Percentiles rank a stretch among this genome's conserved stretches.
Evolutionary conservation across 2,113 vertebrate genomes (phyloP).

Genomic region (Castor canadensis): DNA sequence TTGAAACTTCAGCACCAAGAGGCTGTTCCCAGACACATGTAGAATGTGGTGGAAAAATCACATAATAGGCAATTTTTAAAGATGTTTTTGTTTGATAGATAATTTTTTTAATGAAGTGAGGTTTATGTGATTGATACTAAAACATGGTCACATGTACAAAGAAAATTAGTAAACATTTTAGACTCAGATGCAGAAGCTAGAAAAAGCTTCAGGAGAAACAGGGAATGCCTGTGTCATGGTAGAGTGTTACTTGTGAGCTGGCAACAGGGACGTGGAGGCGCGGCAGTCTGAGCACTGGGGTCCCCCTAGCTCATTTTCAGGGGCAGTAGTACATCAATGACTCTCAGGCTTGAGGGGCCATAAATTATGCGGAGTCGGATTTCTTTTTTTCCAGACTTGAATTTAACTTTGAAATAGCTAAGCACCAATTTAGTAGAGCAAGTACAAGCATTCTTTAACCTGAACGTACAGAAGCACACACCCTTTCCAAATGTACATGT

Average conservation of each 20-base stretch:
- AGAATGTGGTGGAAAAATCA: not conserved
- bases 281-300: not conserved
- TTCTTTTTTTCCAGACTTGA: not conserved
- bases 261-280: not conserved
- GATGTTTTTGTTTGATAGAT: not conserved
- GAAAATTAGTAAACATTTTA: not conserved
- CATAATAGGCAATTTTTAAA: too few species aligned
- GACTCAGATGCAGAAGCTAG: not conserved
- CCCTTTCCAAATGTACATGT: not conserved
- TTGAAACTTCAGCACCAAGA: not conserved
- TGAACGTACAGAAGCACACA: accelerated
- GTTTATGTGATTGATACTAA: not conserved
- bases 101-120: slow-evolving; percentile 12
- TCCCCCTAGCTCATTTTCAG: not conserved
- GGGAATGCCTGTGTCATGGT: too few species aligned
- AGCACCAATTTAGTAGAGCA: not conserved
- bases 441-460: accelerated
- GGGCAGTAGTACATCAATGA: accelerated
- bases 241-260: not conserved
- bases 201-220: not conserved
- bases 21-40: not conserved
- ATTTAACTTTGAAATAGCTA: too few species aligned
- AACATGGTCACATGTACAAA: not conserved
- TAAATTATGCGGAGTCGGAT: accelerated
- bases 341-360: accelerated